phyloP scores from a whole-genome alignment of 2,888 invertebrate species.

The Dryomyza anilis region DNA sequence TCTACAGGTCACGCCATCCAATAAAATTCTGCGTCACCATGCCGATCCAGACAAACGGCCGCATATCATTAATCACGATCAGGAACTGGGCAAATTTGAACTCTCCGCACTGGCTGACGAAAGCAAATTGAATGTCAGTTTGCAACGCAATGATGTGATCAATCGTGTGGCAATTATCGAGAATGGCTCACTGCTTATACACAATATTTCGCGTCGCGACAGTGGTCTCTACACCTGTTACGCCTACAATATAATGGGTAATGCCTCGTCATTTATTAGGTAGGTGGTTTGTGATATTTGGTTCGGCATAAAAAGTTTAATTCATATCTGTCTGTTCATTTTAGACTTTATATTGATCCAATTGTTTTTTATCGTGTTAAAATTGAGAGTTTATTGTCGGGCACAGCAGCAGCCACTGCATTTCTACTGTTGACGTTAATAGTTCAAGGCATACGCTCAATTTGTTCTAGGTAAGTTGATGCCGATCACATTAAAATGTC shows the following conservation, averaged over 20 bases:
- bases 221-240: constrained; percentile 85
- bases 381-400: constrained; percentile 82
- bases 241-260: constrained; percentile 83
- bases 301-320: too few species aligned
- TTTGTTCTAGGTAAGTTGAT: constrained; percentile 71
- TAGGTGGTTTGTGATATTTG: constrained; percentile 31
- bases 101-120: constrained; percentile 52
- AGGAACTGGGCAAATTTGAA: constrained; percentile 52
- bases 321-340: too few species aligned
- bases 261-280: constrained; percentile 74
- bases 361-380: constrained; percentile 82
- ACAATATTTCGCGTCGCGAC: constrained; percentile 75
- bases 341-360: constrained; percentile 80
- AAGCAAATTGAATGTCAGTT: constrained; percentile 43
- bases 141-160: constrained; percentile 39
- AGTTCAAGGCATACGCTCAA: constrained; percentile 74
- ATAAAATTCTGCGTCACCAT: constrained; percentile 77
- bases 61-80: constrained; percentile 52
- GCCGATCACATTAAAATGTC: background rate
- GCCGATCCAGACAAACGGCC: constrained; percentile 67
- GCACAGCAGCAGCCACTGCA: constrained; percentile 76
- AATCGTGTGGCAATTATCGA: constrained; percentile 64
- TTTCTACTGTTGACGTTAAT: constrained; percentile 82
- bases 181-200: constrained; percentile 80
- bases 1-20: constrained; percentile 69